These are phyloP conservation scores for Ophiodon elongatus DNA, from an alignment of 2,113 vertebrate species.

Conservation along the genomic window DNA sequence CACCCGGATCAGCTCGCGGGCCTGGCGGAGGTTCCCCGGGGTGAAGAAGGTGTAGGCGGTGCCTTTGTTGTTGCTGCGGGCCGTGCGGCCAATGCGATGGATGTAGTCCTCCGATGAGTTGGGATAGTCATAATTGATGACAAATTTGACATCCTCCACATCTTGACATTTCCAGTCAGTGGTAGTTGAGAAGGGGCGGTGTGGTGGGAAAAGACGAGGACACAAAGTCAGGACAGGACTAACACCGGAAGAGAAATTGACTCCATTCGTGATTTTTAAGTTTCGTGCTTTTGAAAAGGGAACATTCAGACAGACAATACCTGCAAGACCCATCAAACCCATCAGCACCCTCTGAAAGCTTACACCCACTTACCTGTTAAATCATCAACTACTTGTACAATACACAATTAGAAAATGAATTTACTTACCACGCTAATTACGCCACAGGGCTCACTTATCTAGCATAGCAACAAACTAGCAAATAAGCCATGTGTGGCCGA, in stretches of 20 bases:
- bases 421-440: constrained; percentile 49
- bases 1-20: constrained; percentile 94
- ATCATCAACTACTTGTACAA: constrained; percentile 1
- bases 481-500: constrained; percentile 2
- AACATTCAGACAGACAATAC: constrained; percentile 59
- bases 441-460: constrained; percentile 11
- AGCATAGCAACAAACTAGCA: constrained; percentile 1
- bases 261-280: background rate
- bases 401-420: background rate
- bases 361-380: constrained; percentile 62
- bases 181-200: background rate
- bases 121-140: constrained; percentile 99
- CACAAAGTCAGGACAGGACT: constrained; percentile 30
- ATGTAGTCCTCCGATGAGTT: constrained; percentile 98
- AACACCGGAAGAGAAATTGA: background rate
- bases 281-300: constrained; percentile 18
- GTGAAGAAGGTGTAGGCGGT: constrained; percentile 99
- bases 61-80: constrained; percentile 97
- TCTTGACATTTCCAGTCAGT: constrained; percentile 78
- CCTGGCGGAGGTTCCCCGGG: constrained; percentile 95
- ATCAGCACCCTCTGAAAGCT: constrained; percentile 22
- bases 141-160: constrained; percentile 99
- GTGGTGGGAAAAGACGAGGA: constrained; percentile 42
- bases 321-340: constrained; percentile 29
- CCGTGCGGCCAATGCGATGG: constrained; percentile 96